These are phyloP conservation scores for Pseudomyrmex dendroicus DNA, from an alignment of 1,140 invertebrate genomes.

Conservation along the genomic window DNA sequence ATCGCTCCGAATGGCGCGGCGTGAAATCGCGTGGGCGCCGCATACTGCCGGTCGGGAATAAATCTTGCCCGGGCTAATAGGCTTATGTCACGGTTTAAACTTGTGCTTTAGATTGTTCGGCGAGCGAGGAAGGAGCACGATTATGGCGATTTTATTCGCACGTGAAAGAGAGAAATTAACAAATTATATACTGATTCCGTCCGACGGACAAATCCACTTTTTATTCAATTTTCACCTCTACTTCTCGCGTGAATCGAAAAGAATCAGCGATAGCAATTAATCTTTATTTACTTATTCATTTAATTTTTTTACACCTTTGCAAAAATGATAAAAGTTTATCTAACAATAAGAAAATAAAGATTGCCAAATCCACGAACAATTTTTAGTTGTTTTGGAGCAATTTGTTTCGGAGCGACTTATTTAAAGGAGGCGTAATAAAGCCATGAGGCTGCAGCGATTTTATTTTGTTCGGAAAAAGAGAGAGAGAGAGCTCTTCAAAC, in stretches of 20 bases:
- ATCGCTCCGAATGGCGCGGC: constrained; percentile 24
- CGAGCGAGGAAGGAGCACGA: neutral
- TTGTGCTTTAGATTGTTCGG: constrained; percentile 31
- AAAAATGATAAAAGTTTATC: neutral
- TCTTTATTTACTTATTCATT: neutral
- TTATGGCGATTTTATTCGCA: constrained; percentile 5
- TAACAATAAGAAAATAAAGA: neutral
- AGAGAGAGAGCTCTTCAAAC: neutral
- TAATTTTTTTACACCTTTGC: too few relatives aligned
- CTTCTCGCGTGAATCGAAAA: constrained; percentile 5
- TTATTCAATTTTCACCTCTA: neutral
- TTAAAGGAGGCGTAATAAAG: constrained; percentile 26
- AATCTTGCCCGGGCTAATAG: constrained; percentile 66
- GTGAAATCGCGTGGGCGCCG: constrained; percentile 46
- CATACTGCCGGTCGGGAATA: constrained; percentile 51
- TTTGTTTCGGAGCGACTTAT: constrained; percentile 8
- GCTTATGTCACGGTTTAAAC: constrained; percentile 66
- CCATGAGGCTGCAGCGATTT: constrained; percentile 17
- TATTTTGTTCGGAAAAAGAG: neutral
- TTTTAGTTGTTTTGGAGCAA: neutral
- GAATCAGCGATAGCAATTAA: neutral
- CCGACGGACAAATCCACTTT: constrained; percentile 14
- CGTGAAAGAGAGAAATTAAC: constrained; percentile 28
- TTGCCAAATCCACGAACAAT: neutral
- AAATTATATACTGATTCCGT: neutral